A percentile compares a stretch with the other conserved stretches of the same genome.
Evolutionary conservation across 2,113 vertebrate genomes (phyloP).

Genomic region (Nothoprocta perdicaria): DNA sequence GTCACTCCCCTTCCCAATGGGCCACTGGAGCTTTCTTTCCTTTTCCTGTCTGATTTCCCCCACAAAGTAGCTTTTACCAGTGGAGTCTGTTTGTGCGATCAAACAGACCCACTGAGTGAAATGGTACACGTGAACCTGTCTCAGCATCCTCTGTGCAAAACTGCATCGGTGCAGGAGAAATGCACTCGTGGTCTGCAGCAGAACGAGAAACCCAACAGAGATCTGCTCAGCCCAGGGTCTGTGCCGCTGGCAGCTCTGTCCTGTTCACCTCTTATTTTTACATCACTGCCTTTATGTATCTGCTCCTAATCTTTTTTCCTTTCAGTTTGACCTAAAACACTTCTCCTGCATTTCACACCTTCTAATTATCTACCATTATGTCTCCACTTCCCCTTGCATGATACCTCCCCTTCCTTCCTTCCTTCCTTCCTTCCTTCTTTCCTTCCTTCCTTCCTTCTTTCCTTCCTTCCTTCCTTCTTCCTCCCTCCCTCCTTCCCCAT

Average conservation of each 20-base stretch:
- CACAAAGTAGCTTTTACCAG: neutral
- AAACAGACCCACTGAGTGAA: neutral
- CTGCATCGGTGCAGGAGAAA: neutral
- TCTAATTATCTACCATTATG: neutral
- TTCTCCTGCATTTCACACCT: neutral
- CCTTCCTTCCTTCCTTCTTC: too few relatives aligned
- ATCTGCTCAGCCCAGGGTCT: neutral
- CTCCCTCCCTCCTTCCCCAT: neutral
- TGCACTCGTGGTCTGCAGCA: neutral
- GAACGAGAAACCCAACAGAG: neutral
- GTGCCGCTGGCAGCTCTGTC: accelerated
- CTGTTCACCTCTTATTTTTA: neutral
- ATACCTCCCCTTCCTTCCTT: neutral
- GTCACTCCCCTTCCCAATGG: neutral
- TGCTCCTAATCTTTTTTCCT: neutral
- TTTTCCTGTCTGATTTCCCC: neutral
- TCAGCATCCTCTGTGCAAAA: neutral
- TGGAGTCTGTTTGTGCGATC: neutral
- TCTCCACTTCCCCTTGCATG: neutral
- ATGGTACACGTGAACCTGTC: neutral
- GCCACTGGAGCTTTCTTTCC: neutral
- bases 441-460: neutral
- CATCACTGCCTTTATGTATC: neutral
- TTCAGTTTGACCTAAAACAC: neutral
- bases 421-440: too few relatives aligned